phyloP scores from a whole-genome alignment of 2,888 invertebrate species.

The Pristionchus entomophagus region DNA sequence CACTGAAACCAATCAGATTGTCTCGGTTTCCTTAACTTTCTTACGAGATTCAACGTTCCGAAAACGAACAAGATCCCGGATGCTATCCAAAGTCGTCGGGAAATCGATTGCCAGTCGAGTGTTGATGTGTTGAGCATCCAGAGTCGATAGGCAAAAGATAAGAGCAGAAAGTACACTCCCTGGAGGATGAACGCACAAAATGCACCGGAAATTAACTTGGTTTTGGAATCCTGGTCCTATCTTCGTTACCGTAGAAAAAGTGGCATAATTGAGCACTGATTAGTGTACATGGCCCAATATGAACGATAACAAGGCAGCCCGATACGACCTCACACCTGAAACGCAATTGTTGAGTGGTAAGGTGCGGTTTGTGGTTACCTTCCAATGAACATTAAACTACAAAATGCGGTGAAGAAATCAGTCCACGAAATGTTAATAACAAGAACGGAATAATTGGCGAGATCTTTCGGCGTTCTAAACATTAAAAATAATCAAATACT shows the following conservation, averaged over 20 bases:
- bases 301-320: no score
- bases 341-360: background rate
- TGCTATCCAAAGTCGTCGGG: background rate
- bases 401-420: background rate
- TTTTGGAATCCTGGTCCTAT: background rate
- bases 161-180: no score
- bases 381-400: background rate
- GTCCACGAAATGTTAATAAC: background rate
- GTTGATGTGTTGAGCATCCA: background rate
- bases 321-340: no score
- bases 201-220: background rate
- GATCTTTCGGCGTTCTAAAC: background rate
- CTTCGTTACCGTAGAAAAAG: background rate
- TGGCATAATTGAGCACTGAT: no score
- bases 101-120: background rate
- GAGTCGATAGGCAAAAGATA: background rate
- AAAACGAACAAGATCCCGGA: background rate
- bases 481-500: background rate
- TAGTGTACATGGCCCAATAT: background rate
- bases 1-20: background rate
- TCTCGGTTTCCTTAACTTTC: background rate
- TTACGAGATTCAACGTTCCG: background rate
- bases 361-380: no score
- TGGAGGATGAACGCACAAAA: background rate
- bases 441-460: background rate